Conservation (phyloP, 2,888 invertebrate species). For the Seira musarum region DNA sequence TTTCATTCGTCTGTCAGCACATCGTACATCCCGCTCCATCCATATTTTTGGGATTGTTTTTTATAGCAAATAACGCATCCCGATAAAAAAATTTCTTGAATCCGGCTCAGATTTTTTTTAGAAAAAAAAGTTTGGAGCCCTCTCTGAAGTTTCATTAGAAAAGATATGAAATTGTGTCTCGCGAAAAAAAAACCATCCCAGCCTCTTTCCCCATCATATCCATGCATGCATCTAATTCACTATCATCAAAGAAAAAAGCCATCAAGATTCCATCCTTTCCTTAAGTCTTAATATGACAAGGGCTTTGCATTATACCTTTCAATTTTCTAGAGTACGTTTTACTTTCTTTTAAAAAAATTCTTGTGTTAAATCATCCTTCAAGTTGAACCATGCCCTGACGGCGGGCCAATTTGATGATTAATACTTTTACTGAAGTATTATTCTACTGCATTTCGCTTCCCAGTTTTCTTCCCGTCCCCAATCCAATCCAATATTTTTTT, state of each 20-base stretch:
- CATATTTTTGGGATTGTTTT: conserved; percentile 40
- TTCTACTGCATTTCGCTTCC: conserved; percentile 23
- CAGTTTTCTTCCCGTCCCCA: background rate
- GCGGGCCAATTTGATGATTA: conserved; percentile 53
- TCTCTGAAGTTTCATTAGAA: background rate
- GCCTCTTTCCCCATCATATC: background rate
- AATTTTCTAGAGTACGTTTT: background rate
- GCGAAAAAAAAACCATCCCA: too few relatives aligned
- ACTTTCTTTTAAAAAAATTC: conserved; percentile 36
- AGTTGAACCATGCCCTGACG: conserved; percentile 40
- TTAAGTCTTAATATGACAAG: background rate
- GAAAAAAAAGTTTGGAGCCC: background rate
- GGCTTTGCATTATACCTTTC: background rate
- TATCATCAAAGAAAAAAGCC: background rate
- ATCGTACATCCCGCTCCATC: conserved; percentile 13
- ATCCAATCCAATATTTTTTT: too few relatives aligned
- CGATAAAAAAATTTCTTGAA: background rate
- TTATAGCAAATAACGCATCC: conserved; percentile 17
- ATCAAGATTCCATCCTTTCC: background rate
- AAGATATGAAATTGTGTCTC: background rate
- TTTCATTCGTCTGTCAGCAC: conserved; percentile 29
- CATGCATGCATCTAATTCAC: background rate
- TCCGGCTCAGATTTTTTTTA: background rate
- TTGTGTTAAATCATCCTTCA: conserved; percentile 20
- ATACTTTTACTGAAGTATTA: conserved; percentile 35